Evolutionary conservation across 2,797 vertebrate genomes (phyloP).

Genomic region (Gallinago solitaria): DNA sequence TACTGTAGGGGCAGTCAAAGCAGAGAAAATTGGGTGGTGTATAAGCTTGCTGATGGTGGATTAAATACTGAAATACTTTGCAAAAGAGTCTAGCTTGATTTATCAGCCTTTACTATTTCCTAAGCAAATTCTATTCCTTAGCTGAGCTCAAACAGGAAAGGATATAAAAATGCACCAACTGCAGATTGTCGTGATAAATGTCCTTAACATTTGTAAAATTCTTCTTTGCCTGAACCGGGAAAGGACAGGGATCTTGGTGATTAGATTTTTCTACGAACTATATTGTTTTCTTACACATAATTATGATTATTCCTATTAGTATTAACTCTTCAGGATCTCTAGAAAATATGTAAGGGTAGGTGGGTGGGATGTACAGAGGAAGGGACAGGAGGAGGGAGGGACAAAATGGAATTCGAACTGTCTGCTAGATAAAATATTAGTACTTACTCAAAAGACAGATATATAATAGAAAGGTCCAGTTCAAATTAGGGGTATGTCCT

Average conservation of each 20-base stretch:
- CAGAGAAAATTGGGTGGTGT: background rate
- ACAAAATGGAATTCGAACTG: background rate
- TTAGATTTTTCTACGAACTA: background rate
- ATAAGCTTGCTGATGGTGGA: background rate
- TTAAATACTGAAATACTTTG: slow-evolving; percentile 7
- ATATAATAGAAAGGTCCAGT: background rate
- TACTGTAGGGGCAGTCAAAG: background rate
- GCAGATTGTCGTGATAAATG: background rate
- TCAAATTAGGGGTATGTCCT: background rate
- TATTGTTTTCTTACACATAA: background rate
- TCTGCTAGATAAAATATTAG: background rate
- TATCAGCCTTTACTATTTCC: background rate
- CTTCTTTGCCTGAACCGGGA: background rate
- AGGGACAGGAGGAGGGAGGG: background rate
- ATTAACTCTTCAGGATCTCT: background rate
- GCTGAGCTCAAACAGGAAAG: background rate
- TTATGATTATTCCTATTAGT: background rate
- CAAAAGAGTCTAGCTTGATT: slow-evolving; percentile 10
- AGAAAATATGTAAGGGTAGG: background rate
- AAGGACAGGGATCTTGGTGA: background rate
- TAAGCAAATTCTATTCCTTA: background rate
- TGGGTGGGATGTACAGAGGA: background rate
- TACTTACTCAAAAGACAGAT: background rate
- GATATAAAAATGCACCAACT: background rate
- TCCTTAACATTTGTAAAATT: background rate